Conservation (phyloP, 2,888 invertebrate genomes). For the Lapara coniferarum region DNA sequence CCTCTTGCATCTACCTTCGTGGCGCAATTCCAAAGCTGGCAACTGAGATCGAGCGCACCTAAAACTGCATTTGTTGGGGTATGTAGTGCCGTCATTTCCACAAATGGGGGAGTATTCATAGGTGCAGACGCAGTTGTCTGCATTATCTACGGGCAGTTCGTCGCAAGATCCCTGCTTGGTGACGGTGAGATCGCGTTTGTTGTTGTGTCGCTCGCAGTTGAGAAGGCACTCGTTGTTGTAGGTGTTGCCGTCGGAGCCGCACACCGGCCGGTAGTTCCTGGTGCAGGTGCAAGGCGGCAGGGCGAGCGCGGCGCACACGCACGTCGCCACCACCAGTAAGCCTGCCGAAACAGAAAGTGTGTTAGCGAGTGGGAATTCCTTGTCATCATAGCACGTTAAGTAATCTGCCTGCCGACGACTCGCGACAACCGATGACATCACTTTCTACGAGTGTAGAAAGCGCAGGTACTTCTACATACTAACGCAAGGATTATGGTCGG, state of each 20-base stretch:
- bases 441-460: conserved; percentile 19
- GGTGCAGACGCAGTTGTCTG: conserved; percentile 40
- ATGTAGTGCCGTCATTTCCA: conserved; percentile 51
- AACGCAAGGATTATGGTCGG: conserved; percentile 13
- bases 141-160: conserved; percentile 6
- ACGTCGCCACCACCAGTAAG: conserved; percentile 28
- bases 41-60: conserved; percentile 36
- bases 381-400: conserved; percentile 18
- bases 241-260: conserved; percentile 82
- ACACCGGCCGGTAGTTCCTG: conserved; percentile 35
- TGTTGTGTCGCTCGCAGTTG: conserved; percentile 34
- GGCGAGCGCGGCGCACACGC: conserved; percentile 22
- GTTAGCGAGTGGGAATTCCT: conserved; percentile 19
- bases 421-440: conserved; percentile 23
- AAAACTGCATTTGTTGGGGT: conserved; percentile 50
- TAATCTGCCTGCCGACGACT: not conserved
- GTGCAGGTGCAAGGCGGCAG: conserved; percentile 34
- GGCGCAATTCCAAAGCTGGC: conserved; percentile 33
- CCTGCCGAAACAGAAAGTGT: conserved; percentile 26
- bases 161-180: conserved; percentile 30
- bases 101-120: conserved; percentile 48
- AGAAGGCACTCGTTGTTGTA: conserved; percentile 78
- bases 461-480: conserved; percentile 13
- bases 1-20: conserved; percentile 37
- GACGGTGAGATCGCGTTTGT: conserved; percentile 19